Percentiles rank a stretch among this genome's conserved stretches.
These are phyloP conservation scores for Chitala chitala DNA, from an alignment of 2,113 vertebrate genomes.

Conservation along the genomic window DNA sequence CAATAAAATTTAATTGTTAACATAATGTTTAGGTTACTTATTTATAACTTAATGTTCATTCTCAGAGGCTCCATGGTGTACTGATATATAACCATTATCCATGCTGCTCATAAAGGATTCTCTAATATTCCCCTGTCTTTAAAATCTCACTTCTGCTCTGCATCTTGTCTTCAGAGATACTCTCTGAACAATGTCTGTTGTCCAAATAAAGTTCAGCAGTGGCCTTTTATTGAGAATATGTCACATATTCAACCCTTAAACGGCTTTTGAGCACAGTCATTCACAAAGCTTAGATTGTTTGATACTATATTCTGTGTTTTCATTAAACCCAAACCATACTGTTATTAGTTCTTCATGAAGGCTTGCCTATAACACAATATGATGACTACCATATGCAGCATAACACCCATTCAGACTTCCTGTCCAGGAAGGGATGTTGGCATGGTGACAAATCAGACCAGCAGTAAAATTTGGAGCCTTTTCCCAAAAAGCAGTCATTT, in stretches of 20 bases:
- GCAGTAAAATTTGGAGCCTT: slow-evolving; percentile 17
- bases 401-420: slow-evolving; percentile 29
- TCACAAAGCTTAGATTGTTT: slow-evolving; percentile 44
- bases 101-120: no score
- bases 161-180: not conserved
- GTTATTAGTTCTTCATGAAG: slow-evolving; percentile 56
- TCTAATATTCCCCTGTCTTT: no score
- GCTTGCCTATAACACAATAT: slow-evolving; percentile 43
- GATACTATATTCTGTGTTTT: slow-evolving; percentile 64
- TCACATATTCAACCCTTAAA: slow-evolving; percentile 25
- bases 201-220: not conserved
- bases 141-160: no score
- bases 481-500: slow-evolving; percentile 14
- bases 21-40: no score
- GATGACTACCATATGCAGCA: slow-evolving; percentile 64
- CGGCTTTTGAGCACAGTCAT: slow-evolving; percentile 19
- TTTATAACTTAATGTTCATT: no score
- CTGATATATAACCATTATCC: no score
- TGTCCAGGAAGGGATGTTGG: slow-evolving; percentile 32
- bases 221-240: slow-evolving; percentile 14
- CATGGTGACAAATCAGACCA: slow-evolving; percentile 37
- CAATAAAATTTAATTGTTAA: no score
- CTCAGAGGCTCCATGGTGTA: no score
- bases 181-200: no score
- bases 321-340: slow-evolving; percentile 57